phyloP scores from a whole-genome alignment of 2,888 invertebrate genomes.

The Napeogenes inachia region DNA sequence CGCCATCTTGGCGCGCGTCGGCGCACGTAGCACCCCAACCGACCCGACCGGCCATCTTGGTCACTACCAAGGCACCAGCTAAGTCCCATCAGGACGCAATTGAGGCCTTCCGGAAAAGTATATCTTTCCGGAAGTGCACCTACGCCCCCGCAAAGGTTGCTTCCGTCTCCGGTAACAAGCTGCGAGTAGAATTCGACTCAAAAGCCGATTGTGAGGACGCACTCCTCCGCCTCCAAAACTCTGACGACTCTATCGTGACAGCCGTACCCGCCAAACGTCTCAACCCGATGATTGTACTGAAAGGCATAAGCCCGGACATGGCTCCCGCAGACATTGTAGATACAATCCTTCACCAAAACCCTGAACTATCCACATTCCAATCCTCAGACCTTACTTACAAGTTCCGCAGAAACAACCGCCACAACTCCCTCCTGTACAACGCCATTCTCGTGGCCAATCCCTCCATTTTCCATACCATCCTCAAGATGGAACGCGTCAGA shows the following conservation, averaged over 20 bases:
- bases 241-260: neutral
- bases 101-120: neutral
- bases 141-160: neutral
- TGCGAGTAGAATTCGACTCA: too few relatives aligned
- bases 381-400: neutral
- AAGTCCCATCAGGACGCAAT: neutral
- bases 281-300: neutral
- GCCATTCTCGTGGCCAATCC: too few relatives aligned
- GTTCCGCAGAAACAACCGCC: neutral
- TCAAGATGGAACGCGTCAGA: too few relatives aligned
- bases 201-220: too few relatives aligned
- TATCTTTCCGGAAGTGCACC: neutral
- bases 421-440: neutral
- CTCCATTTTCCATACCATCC: too few relatives aligned
- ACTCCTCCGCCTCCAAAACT: too few relatives aligned
- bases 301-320: neutral
- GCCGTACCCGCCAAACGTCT: neutral
- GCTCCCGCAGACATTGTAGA: neutral
- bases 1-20: too few relatives aligned
- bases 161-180: neutral
- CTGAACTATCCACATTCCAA: neutral
- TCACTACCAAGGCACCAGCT: neutral
- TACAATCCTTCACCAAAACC: neutral
- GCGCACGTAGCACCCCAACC: too few relatives aligned
- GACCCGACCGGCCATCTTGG: too few relatives aligned